Conservation (phyloP, 2,797 vertebrate species). For the Vireo griseus region DNA sequence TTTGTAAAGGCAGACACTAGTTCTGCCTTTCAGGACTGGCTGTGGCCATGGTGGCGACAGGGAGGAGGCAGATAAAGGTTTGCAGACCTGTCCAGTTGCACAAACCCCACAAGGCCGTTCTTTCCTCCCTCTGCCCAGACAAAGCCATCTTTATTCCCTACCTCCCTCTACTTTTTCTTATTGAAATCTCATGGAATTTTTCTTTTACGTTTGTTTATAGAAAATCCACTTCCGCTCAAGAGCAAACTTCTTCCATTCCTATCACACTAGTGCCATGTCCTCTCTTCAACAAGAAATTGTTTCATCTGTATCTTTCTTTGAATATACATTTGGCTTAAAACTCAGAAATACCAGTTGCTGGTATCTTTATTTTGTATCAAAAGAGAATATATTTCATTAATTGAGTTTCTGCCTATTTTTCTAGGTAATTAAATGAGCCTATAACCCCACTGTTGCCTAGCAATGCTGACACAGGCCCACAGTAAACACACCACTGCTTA, state of each 20-base stretch:
- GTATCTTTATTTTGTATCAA: not conserved
- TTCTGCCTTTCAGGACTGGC: not conserved
- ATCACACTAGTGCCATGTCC: not conserved
- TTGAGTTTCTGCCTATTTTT: not conserved
- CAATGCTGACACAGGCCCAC: not conserved
- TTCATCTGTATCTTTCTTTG: not conserved
- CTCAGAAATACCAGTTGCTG: not conserved
- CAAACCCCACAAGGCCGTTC: rapidly evolving
- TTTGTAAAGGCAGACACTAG: not conserved
- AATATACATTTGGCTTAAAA: not conserved
- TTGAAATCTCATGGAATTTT: not conserved
- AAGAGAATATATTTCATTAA: not conserved
- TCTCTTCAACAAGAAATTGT: not conserved
- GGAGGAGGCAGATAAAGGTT: not conserved
- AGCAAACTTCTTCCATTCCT: not conserved
- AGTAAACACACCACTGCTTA: not conserved
- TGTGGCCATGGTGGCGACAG: not conserved
- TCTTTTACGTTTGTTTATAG: not conserved
- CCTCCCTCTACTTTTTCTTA: not conserved
- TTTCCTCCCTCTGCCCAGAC: not conserved
- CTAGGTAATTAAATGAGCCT: not conserved
- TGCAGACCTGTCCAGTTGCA: not conserved
- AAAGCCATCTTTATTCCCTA: not conserved
- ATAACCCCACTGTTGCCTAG: conserved; percentile 1
- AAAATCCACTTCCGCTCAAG: not conserved